Evolutionary conservation across 2,888 invertebrate genomes (phyloP), one percentile per base, ranked within the genome.

Genomic region (Parapristionchus giblindavisi): DNA sequence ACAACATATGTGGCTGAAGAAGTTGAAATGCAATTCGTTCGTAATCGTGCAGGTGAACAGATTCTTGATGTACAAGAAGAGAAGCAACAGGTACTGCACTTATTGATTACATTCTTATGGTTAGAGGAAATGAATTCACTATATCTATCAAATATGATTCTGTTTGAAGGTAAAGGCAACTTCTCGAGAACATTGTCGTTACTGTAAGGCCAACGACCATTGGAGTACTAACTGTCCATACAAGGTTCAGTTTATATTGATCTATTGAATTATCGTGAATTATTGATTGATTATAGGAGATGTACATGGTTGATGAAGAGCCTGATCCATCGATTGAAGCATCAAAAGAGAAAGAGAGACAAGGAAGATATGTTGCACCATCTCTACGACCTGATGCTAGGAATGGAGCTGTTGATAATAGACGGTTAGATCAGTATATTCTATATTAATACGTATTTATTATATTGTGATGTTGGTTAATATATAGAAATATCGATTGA

Each of bases 191-290:
- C 86, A 86, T 77, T 86, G 87, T 77, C 87, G 88, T 76, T 81
- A 83, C 77, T 87, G 87, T 77, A 88, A 87, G 78, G 83, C 83
- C 73, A 85, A 87, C 56, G 97, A 97, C 88, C 99, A 99, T 91
- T 99, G 97, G 96, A 96, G 97, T 48, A 93, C 95, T 54, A 94
- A 94, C 88, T 99, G 99, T 91, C 99, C 99, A 0, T 98, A 94
- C 92, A 97, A 96, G 90, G 95, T 96, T 3, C 1, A 38, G n/a
- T 11, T 54, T 72, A 11, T 70, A 24, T 14, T 34, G 8, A 21
- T 54, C 8, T 66, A 6, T 48, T 32, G 4, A 1, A 8, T 36
- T 17, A 4, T 61, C 27, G n/a, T 3, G 3, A 17, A 38, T 38
- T 61, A 11, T 38, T 61, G n/a, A 61, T 5, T 52, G 61, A 32